Evolutionary conservation across 1,140 invertebrate species (phyloP), one percentile per base, ranked within the genome.

Genomic region (Calephelis nemesis): DNA sequence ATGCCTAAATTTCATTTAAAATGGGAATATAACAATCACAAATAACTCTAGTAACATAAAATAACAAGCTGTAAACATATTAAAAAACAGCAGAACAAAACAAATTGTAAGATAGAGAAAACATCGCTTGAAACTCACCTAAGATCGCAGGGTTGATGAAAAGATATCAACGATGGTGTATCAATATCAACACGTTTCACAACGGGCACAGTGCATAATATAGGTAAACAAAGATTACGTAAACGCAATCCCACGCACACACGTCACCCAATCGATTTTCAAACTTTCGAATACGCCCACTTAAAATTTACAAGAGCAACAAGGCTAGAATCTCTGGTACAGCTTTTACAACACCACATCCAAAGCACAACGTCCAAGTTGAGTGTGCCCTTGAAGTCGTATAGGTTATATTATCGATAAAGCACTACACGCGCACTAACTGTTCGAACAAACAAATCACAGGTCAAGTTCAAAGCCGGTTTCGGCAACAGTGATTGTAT

Each of bases 141-240:
- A 64, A 65, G 48, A 54, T 30, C 64, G 19, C 62, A 45, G 40
- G 64, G 72, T 72, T 52, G 72, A 73, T 70, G 71, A 70, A 68
- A 71, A 77, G 65, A 69, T 70, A 68, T 75, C 70, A 74, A 67
- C 68, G 50, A 65, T 70, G 68, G 63, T 70, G 60, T 45, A 45
- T 45, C 42, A 42, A 19, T 45, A 45, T 45, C 72, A 73, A 72
- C 73, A 77, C 69, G 70, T 77, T 74, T 74, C 76, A 79, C 76
- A 78, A 71, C 68, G 73, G 70, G 71, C 81, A 84, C 84, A 81
- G 83, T 91, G 87, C 87, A 91, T 65, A 52, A 52, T 87, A 88
- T 87, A 91, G 86, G 89, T 91, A 91, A 91, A 91, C 89, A 91
- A 91, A 90, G 84, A 90, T 91, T 91, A 90, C 87, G 85, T 91